phyloP scores from a whole-genome alignment of 2,113 vertebrate genomes.

The Pyxicephalus adspersus region DNA sequence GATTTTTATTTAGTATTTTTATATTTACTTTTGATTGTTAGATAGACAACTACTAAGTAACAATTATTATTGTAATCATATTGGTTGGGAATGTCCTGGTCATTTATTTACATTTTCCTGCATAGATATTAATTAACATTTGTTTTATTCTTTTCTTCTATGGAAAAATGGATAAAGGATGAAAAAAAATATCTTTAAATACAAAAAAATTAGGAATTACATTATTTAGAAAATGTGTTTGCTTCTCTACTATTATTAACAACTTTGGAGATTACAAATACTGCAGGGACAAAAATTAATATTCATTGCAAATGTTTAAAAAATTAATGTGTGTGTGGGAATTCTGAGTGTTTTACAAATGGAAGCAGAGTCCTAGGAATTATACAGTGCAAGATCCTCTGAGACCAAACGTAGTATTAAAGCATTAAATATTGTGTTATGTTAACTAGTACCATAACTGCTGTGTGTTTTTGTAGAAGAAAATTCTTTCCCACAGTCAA shows the following conservation, averaged over 20 bases:
- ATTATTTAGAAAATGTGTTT: not conserved
- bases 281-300: slow-evolving; percentile 6
- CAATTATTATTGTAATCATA: too few relatives aligned
- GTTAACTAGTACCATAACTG: not conserved
- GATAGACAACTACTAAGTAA: too few relatives aligned
- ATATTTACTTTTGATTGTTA: too few relatives aligned
- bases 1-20: too few relatives aligned
- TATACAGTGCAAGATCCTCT: slow-evolving; percentile 1
- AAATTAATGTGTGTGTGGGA: not conserved
- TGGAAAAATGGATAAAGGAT: too few relatives aligned
- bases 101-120: too few relatives aligned
- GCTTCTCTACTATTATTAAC: not conserved
- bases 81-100: too few relatives aligned
- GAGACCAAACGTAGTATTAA: not conserved
- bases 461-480: not conserved
- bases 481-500: slow-evolving; percentile 26
- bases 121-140: too few relatives aligned
- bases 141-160: too few relatives aligned
- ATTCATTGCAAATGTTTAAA: not conserved
- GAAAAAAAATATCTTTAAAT: too few relatives aligned
- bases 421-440: not conserved
- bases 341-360: not conserved
- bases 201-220: not conserved
- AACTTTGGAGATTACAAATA: slow-evolving; percentile 13
- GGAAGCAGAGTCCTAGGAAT: not conserved